Percentiles rank a stretch among this genome's conserved stretches.
These are phyloP conservation scores for Leucoma salicis DNA, from an alignment of 2,888 invertebrate genomes.

Conservation along the genomic window DNA sequence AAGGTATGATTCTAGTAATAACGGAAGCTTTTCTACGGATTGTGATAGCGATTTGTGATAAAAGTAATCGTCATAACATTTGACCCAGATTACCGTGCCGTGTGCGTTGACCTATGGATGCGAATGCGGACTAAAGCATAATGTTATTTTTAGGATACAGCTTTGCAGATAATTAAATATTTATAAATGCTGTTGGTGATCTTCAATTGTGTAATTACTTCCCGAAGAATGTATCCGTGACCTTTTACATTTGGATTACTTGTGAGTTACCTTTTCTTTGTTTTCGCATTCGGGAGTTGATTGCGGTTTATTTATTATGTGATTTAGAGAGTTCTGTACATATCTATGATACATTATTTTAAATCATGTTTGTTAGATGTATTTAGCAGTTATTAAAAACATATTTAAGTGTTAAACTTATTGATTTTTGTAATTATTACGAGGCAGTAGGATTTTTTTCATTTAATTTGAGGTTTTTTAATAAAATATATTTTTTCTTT, in stretches of 20 bases:
- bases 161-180: constrained; percentile 80
- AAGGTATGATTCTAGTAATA: constrained; percentile 34
- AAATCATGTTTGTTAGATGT: too few species aligned
- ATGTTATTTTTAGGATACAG: constrained; percentile 79
- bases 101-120: constrained; percentile 79
- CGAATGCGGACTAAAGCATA: constrained; percentile 73
- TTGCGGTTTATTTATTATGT: constrained; percentile 10
- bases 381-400: background rate
- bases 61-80: constrained; percentile 63
- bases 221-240: constrained; percentile 44
- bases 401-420: background rate
- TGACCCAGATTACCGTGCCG: constrained; percentile 75
- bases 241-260: constrained; percentile 44
- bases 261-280: constrained; percentile 72
- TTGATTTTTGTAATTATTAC: background rate
- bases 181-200: constrained; percentile 68
- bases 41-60: constrained; percentile 35
- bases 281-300: constrained; percentile 41
- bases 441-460: background rate
- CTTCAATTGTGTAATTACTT: constrained; percentile 48
- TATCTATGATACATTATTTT: too few species aligned
- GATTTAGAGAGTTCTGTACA: too few species aligned
- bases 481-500: constrained; percentile 5
- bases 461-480: too few species aligned
- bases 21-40: constrained; percentile 26